Conservation (phyloP, 1,140 invertebrate genomes). For the Drosophila grimshawi region DNA sequence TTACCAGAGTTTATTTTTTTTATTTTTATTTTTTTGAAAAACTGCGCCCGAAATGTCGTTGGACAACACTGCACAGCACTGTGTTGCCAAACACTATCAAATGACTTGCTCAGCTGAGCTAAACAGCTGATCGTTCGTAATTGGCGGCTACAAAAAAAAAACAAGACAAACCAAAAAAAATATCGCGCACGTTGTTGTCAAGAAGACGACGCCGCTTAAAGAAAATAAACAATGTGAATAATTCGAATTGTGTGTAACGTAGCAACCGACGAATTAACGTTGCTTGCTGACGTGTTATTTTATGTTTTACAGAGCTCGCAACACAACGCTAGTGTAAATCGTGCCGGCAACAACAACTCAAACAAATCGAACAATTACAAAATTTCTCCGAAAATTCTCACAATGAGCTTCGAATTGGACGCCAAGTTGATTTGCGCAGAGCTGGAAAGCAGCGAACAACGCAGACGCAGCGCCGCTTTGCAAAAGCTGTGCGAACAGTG, state of each 20-base stretch:
- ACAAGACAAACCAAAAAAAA: too few species aligned
- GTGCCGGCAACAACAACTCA: constrained; percentile 15
- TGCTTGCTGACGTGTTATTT: constrained; percentile 33
- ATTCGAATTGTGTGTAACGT: constrained; percentile 34
- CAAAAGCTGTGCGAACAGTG: constrained; percentile 26
- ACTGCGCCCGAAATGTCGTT: constrained; percentile 20
- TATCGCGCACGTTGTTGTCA: constrained; percentile 8
- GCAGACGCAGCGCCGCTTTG: constrained; percentile 51
- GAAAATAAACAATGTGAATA: constrained; percentile 38
- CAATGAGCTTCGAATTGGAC: constrained; percentile 51
- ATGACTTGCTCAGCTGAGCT: constrained; percentile 15
- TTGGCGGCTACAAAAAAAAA: constrained; percentile 8
- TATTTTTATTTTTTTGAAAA: neutral
- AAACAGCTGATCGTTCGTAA: constrained; percentile 49
- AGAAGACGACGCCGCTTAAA: constrained; percentile 7
- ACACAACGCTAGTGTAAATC: constrained; percentile 1
- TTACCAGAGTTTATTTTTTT: neutral
- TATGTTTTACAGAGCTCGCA: constrained; percentile 31
- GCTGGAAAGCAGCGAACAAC: constrained; percentile 59
- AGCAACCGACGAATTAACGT: constrained; percentile 34
- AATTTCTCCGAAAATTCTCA: neutral
- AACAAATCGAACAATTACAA: neutral
- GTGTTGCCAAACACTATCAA: neutral
- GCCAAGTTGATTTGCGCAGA: constrained; percentile 54
- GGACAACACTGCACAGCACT: constrained; percentile 34